These are phyloP conservation scores for Diploptera punctata DNA, from an alignment of 2,888 invertebrate genomes.

Conservation along the genomic window DNA sequence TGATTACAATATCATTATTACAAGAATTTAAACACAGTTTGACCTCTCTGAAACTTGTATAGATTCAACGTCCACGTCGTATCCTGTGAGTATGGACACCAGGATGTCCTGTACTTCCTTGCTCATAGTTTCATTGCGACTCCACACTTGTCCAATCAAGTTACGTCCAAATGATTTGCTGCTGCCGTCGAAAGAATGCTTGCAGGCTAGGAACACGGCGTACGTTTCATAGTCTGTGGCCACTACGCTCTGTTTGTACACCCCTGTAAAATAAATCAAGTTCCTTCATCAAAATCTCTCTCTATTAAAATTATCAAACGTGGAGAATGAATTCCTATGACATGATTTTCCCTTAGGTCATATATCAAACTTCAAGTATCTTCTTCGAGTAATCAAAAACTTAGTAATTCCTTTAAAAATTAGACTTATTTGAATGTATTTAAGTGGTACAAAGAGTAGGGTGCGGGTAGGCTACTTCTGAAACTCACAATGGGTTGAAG, in stretches of 20 bases:
- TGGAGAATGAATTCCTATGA: too few species aligned
- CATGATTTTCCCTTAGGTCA: too few species aligned
- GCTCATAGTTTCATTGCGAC: slow-evolving; percentile 33
- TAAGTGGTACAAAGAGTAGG: too few species aligned
- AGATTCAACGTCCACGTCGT: slow-evolving; percentile 35
- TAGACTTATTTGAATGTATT: too few species aligned
- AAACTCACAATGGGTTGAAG: too few species aligned
- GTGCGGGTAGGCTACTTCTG: too few species aligned
- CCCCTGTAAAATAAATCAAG: slow-evolving; percentile 23
- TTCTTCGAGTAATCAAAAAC: too few species aligned
- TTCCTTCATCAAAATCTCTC: background rate
- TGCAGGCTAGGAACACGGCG: slow-evolving; percentile 41
- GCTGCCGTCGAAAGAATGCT: slow-evolving; percentile 29
- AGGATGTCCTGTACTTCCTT: slow-evolving; percentile 37
- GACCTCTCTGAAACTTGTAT: slow-evolving; percentile 36
- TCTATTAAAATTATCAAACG: too few species aligned
- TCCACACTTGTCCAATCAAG: slow-evolving; percentile 34
- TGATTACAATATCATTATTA: too few species aligned
- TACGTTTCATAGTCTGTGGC: slow-evolving; percentile 43
- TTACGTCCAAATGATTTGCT: slow-evolving; percentile 39
- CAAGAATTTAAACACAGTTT: slow-evolving; percentile 36
- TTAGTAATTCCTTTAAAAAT: too few species aligned
- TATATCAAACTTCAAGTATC: too few species aligned
- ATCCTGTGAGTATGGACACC: slow-evolving; percentile 39
- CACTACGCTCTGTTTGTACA: slow-evolving; percentile 37